A percentile compares a stretch with the other conserved stretches of the same genome.
Evolutionary conservation across 2,797 vertebrate species (phyloP).

Genomic region (Hemitrygon akajei): DNA sequence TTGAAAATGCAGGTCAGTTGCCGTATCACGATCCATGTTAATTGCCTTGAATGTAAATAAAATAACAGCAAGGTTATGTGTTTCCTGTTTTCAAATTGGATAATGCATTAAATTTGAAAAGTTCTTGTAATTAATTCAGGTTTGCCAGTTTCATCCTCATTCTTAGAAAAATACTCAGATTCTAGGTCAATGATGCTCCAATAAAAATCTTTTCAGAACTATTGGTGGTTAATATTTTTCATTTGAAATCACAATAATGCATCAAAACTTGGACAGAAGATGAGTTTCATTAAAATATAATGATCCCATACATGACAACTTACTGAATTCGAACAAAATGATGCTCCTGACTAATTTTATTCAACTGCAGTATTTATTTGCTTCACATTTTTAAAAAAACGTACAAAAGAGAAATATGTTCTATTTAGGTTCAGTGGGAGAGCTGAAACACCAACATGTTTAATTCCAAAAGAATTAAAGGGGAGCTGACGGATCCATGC

Average conservation of each 20-base stretch:
- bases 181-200: neutral
- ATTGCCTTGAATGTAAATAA: constrained; percentile 54
- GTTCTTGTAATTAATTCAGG: neutral
- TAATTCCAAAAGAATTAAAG: neutral
- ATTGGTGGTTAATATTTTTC: neutral
- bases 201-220: neutral
- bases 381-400: neutral
- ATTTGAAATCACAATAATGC: neutral
- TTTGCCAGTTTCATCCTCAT: neutral
- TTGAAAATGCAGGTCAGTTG: constrained; percentile 55
- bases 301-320: neutral
- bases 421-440: neutral
- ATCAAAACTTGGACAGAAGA: neutral
- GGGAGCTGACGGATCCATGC: too few relatives aligned
- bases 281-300: neutral
- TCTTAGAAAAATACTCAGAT: neutral
- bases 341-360: too few relatives aligned
- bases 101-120: neutral
- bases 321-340: neutral
- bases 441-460: neutral
- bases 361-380: too few relatives aligned
- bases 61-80: constrained; percentile 11
- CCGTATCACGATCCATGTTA: constrained; percentile 50
- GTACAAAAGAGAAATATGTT: neutral
- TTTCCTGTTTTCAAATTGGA: neutral